Evolutionary conservation across 2,888 invertebrate genomes (phyloP).

Genomic region (Parthenolecanium corni): DNA sequence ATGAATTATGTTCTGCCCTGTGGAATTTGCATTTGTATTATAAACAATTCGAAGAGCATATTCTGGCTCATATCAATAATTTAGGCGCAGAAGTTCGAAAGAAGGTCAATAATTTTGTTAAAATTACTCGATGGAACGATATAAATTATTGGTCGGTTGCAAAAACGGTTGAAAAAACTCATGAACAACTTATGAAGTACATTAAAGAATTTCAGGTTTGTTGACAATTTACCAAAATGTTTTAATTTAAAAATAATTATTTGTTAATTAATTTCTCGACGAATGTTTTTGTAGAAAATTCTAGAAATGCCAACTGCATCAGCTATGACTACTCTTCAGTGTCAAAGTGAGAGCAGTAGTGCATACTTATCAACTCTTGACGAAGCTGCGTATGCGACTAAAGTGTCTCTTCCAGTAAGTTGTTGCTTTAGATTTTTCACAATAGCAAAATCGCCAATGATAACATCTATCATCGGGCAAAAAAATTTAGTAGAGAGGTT

Average conservation of each 20-base stretch:
- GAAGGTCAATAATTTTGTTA: constrained; percentile 82
- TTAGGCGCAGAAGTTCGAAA: constrained; percentile 76
- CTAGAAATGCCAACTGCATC: constrained; percentile 45
- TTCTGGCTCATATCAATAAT: constrained; percentile 52
- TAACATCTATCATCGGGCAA: too few species aligned
- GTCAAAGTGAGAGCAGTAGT: not conserved
- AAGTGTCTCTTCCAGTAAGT: not conserved
- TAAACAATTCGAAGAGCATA: constrained; percentile 57
- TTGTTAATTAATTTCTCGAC: not conserved
- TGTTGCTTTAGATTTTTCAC: not conserved
- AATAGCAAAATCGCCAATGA: too few species aligned
- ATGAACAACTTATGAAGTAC: constrained; percentile 73
- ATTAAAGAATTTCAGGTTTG: constrained; percentile 68
- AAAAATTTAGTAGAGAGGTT: too few species aligned
- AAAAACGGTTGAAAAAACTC: constrained; percentile 75
- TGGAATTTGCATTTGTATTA: constrained; percentile 81
- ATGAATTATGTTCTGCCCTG: constrained; percentile 52
- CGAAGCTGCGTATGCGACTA: not conserved
- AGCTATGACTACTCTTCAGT: constrained; percentile 40
- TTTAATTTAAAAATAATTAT: not conserved
- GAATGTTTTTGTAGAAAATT: constrained; percentile 41
- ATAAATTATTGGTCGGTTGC: constrained; percentile 88
- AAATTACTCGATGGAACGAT: constrained; percentile 91
- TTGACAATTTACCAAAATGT: too few species aligned
- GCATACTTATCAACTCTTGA: not conserved